Conservation (phyloP, 1,140 invertebrate species). For the Bactericera cockerelli region DNA sequence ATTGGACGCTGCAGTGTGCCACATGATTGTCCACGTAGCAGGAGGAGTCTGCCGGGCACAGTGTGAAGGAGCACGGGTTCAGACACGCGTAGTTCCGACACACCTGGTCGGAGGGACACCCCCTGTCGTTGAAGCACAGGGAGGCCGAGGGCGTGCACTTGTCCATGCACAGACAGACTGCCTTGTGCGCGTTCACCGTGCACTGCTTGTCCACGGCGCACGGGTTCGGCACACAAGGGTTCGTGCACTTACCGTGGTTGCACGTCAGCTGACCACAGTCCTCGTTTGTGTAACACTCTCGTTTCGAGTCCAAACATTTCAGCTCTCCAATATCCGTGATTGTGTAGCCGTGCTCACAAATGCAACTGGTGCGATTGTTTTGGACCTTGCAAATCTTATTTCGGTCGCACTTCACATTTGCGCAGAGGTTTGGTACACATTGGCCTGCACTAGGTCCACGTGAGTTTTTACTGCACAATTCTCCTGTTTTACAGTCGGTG, state of each 20-base stretch:
- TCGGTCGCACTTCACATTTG: constrained; percentile 45
- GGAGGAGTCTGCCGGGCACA: constrained; percentile 61
- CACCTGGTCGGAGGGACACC: constrained; percentile 65
- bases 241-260: constrained; percentile 60
- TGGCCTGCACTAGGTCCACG: too few relatives aligned
- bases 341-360: constrained; percentile 74
- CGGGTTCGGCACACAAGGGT: constrained; percentile 50
- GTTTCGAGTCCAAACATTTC: constrained; percentile 58
- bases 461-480: neutral
- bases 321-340: constrained; percentile 69
- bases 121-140: constrained; percentile 73
- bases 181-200: constrained; percentile 66
- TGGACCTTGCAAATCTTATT: constrained; percentile 78
- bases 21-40: constrained; percentile 85
- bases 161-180: constrained; percentile 68
- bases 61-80: constrained; percentile 67
- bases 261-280: constrained; percentile 79
- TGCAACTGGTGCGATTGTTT: constrained; percentile 66
- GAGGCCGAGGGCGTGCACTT: constrained; percentile 65
- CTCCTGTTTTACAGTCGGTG: constrained; percentile 41
- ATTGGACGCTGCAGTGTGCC: constrained; percentile 80
- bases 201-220: constrained; percentile 68
- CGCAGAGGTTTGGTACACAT: constrained; percentile 60
- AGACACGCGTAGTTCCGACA: constrained; percentile 79
- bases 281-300: constrained; percentile 59